phyloP scores from a whole-genome alignment of 2,113 vertebrate genomes.

The Pomatostomus ruficeps region DNA sequence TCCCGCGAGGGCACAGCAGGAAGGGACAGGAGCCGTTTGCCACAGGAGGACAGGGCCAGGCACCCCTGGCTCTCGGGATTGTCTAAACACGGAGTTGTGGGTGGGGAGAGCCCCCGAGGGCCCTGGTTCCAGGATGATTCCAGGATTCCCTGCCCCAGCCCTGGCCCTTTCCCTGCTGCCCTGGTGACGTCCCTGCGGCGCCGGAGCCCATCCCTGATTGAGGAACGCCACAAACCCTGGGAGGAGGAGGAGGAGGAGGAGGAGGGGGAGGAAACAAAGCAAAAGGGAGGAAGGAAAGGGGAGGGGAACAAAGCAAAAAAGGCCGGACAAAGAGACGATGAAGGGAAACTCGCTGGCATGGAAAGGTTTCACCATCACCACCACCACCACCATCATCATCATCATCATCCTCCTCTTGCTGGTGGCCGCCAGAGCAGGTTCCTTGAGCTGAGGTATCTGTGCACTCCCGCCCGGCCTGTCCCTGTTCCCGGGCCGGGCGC shows the following conservation, averaged over 20 bases:
- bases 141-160: background rate
- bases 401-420: background rate
- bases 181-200: slow-evolving; percentile 15
- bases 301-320: slow-evolving; percentile 5
- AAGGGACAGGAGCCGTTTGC: background rate
- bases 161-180: slow-evolving; percentile 24
- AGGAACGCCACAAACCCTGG: slow-evolving; percentile 68
- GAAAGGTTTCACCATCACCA: background rate
- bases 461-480: background rate
- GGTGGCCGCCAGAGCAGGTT: slow-evolving; percentile 44
- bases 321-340: slow-evolving; percentile 29
- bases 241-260: slow-evolving; percentile 1
- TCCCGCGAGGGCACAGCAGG: background rate
- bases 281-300: background rate
- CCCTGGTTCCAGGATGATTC: background rate
- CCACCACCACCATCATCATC: background rate
- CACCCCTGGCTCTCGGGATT: slow-evolving; percentile 51
- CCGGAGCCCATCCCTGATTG: slow-evolving; percentile 73
- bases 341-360: slow-evolving; percentile 15
- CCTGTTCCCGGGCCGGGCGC: background rate
- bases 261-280: background rate
- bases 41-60: slow-evolving; percentile 36
- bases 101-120: background rate
- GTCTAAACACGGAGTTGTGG: slow-evolving; percentile 61
- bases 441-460: slow-evolving; percentile 71